Base-by-base conservation (phyloP, 2,797 vertebrate species). In the Lagocephalus sceleratus region DNA sequence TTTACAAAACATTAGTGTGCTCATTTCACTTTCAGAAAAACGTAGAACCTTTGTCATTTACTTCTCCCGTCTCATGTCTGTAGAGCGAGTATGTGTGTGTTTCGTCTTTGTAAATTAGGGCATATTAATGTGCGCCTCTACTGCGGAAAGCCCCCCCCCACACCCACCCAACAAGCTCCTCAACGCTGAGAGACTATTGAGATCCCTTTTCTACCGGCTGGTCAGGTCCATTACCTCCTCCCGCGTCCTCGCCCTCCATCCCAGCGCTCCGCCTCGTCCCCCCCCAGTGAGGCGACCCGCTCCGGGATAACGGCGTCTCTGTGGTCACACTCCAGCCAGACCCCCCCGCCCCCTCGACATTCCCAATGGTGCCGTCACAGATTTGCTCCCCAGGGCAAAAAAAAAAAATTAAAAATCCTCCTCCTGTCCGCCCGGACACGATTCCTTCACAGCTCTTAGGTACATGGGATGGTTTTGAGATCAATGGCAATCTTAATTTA, bases 401-500 rank as follows among this genome's bases (percentile, higher is more conserved):
- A 12, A 35, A 21, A 68, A n/a, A n/a, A n/a, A n/a, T n/a, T n/a
- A n/a, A n/a, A 57, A 66, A 59, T 19, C 63, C 62, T 68, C 43
- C 47, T 51, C 48, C 48, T 50, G 52, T 49, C 62, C 66, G 39
- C 51, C 26, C 22, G 55, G 68, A 79, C 66, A 63, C 63, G 65
- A 60, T 71, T 72, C 72, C 70, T 74, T 60, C 74, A 63, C 57
- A 63, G 60, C 64, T 72, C 72, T 71, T 76, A 68, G 69, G 79
- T 76, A 76, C 47, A 60, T 58, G 56, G 63, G 65, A 75, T 54
- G 64, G 50, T 69, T 79, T 66, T 66, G 59, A 82, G 60, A 83
- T 76, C 41, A 46, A 85, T 74, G 76, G 73, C 81, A 83, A 85
- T 76, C 76, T 79, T 85, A 81, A 89, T 87, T 90, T 87, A 87